Percentiles rank a stretch among this genome's conserved stretches.
phyloP scores from a whole-genome alignment of 37 sponge, comb jelly and placozoan species.

The Aplysina aerophoba region DNA sequence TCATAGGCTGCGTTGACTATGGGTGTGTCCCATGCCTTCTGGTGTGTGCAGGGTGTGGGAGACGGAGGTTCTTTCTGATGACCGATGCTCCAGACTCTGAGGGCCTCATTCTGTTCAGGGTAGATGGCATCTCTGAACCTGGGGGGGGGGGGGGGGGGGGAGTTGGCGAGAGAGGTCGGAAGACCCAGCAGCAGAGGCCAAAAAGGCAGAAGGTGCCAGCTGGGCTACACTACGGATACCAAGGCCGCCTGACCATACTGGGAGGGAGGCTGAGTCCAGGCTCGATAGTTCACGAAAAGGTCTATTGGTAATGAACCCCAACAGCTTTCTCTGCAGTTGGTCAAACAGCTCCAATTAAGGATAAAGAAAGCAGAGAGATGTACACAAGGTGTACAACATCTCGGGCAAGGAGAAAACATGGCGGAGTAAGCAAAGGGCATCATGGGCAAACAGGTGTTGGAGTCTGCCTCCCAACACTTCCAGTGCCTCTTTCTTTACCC shows the following conservation, averaged over 20 bases:
- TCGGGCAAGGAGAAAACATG: conserved; percentile 51
- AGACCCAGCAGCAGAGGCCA: conserved; percentile 47
- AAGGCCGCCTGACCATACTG: conserved; percentile 41
- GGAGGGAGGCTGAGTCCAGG: conserved; percentile 53
- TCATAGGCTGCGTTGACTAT: background rate
- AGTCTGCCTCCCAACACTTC: conserved; percentile 34
- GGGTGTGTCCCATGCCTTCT: conserved; percentile 38
- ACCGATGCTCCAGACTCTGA: conserved; percentile 9
- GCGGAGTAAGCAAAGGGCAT: conserved; percentile 38
- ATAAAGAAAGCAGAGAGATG: conserved; percentile 45
- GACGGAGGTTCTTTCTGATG: background rate
- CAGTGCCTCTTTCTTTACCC: background rate
- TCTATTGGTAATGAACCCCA: conserved; percentile 22
- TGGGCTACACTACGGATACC: conserved; percentile 48
- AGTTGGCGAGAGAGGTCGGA: background rate
- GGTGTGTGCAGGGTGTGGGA: background rate
- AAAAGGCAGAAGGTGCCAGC: conserved; percentile 53
- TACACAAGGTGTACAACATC: conserved; percentile 45
- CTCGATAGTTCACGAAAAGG: conserved; percentile 13
- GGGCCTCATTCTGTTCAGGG: background rate
- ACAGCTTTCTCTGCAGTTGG: background rate
- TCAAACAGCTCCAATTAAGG: conserved; percentile 15
- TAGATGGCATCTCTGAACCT: background rate
- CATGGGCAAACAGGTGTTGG: conserved; percentile 30
- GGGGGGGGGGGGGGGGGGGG: conserved; percentile 38